Conservation (phyloP, 2,113 vertebrate genomes). For the Dasyurus viverrinus region DNA sequence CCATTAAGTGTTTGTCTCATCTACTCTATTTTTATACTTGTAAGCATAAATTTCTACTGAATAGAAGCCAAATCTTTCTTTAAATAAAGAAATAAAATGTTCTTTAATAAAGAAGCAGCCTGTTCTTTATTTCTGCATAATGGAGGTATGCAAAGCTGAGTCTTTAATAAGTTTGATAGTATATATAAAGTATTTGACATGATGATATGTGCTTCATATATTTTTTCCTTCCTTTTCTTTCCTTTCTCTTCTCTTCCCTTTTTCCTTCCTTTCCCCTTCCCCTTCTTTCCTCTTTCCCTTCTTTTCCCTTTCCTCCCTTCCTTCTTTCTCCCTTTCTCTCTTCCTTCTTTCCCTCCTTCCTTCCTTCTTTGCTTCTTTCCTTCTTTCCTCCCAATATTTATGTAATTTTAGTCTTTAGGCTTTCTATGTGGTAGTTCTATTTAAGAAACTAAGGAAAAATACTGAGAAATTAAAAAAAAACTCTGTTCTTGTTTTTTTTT, state of each 20-base stretch:
- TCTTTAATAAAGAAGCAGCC: too few relatives aligned
- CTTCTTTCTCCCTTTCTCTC: not conserved
- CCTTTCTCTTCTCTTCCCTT: not conserved
- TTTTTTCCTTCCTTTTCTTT: not conserved
- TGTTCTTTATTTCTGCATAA: not conserved
- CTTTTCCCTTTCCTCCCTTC: not conserved
- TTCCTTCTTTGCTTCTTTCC: not conserved
- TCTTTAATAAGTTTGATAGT: not conserved
- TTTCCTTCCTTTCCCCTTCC: not conserved
- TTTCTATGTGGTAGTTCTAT: conserved; percentile 7
- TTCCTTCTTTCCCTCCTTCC: not conserved
- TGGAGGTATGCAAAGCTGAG: not conserved
- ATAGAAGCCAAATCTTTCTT: not conserved
- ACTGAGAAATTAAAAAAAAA: not conserved
- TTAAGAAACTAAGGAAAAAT: not conserved
- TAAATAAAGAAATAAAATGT: too few relatives aligned
- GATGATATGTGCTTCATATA: not conserved
- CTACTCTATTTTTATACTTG: not conserved
- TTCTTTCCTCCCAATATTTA: not conserved
- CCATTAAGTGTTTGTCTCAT: not conserved
- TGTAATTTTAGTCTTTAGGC: not conserved
- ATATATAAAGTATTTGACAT: not conserved
- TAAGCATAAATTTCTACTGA: not conserved
- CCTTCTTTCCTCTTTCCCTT: not conserved
- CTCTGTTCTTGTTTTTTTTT: too few relatives aligned